Conservation (phyloP, 2,888 invertebrate species). For the Linnaemya tessellans region DNA sequence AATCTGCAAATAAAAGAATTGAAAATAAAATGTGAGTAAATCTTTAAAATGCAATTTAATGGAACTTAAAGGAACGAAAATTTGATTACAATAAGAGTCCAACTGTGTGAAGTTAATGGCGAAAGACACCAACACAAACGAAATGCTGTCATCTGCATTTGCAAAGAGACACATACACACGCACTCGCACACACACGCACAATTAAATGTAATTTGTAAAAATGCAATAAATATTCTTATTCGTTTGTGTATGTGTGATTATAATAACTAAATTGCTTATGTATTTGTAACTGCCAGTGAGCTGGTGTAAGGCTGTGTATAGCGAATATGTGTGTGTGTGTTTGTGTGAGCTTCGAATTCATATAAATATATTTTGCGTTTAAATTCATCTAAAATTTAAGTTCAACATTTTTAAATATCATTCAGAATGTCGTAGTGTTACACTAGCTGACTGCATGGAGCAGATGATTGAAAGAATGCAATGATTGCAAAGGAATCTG, state of each 20-base stretch:
- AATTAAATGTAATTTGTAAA: not conserved
- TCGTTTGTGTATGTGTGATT: conserved; percentile 20
- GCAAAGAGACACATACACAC: not conserved
- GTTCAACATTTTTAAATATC: conserved; percentile 44
- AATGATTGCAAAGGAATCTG: not conserved
- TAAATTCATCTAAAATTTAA: conserved; percentile 61
- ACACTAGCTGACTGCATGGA: not conserved
- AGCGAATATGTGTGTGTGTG: not conserved
- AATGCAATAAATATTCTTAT: conserved; percentile 41
- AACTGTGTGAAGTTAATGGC: conserved; percentile 29
- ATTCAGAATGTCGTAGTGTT: conserved; percentile 29
- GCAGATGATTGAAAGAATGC: conserved; percentile 40
- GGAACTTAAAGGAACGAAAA: too few relatives aligned
- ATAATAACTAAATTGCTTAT: conserved; percentile 8
- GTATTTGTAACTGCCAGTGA: conserved; percentile 3
- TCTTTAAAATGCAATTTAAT: not conserved
- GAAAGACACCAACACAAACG: conserved; percentile 23
- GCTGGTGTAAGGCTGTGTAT: not conserved
- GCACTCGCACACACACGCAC: not conserved
- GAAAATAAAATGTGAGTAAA: not conserved
- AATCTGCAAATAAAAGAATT: not conserved
- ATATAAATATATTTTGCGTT: conserved; percentile 34
- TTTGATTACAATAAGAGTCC: not conserved
- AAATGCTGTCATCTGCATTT: conserved; percentile 8
- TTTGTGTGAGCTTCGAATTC: not conserved